phyloP scores from a whole-genome alignment of 2,888 invertebrate species.

The Andrena trimmerana region DNA sequence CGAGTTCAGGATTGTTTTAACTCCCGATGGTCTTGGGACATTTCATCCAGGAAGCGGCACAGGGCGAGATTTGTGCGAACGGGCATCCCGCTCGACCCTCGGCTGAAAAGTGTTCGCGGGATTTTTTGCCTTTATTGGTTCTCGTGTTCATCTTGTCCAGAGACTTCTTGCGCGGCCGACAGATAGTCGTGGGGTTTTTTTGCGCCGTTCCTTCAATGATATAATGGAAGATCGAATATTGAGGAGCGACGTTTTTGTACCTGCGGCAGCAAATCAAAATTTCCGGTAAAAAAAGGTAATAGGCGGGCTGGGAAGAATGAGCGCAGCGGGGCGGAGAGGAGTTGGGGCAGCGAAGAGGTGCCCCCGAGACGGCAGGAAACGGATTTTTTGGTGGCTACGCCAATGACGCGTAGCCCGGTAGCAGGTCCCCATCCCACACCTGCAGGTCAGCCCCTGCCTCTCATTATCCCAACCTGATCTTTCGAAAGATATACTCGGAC shows the following conservation, averaged over 20 bases:
- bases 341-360: neutral
- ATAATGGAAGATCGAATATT: slow-evolving; percentile 61
- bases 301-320: slow-evolving; percentile 7
- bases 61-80: neutral
- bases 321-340: neutral
- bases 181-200: slow-evolving; percentile 44
- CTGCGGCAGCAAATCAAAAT: slow-evolving; percentile 53
- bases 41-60: no score
- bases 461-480: slow-evolving; percentile 84
- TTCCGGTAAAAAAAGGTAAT: slow-evolving; percentile 28
- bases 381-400: slow-evolving; percentile 78
- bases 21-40: no score
- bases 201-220: slow-evolving; percentile 45
- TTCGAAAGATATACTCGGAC: slow-evolving; percentile 83
- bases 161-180: slow-evolving; percentile 3
- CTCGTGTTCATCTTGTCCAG: slow-evolving; percentile 25
- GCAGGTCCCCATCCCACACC: slow-evolving; percentile 84
- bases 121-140: slow-evolving; percentile 1
- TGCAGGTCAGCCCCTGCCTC: slow-evolving; percentile 83
- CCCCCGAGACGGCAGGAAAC: slow-evolving; percentile 46
- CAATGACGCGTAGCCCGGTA: slow-evolving; percentile 84
- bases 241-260: slow-evolving; percentile 48
- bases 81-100: no score
- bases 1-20: no score
- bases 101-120: slow-evolving; percentile 26